Evolutionary conservation across 2,113 vertebrate genomes (phyloP).

Genomic region (Monopterus albus): DNA sequence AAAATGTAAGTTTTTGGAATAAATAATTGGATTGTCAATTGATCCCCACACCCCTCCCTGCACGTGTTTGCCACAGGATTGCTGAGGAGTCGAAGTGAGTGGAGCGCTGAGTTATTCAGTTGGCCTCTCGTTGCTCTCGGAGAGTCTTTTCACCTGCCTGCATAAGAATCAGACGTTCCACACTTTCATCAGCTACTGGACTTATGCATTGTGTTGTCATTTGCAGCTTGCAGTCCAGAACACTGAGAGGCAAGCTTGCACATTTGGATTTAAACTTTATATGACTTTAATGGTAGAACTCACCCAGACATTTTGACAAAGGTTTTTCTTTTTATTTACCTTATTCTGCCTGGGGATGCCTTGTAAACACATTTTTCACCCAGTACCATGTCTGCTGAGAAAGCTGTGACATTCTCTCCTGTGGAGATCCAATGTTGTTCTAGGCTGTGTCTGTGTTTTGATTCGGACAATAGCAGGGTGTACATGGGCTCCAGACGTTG

Average conservation of each 20-base stretch:
- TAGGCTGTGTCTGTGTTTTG: slow-evolving; percentile 81
- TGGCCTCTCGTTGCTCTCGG: slow-evolving; percentile 69
- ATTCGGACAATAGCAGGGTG: slow-evolving; percentile 77
- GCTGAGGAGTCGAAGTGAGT: slow-evolving; percentile 70
- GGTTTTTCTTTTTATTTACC: slow-evolving; percentile 21
- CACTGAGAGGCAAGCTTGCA: slow-evolving; percentile 50
- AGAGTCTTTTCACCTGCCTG: slow-evolving; percentile 68
- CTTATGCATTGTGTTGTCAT: slow-evolving; percentile 37
- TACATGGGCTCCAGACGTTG: slow-evolving; percentile 71
- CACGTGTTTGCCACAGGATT: slow-evolving; percentile 63
- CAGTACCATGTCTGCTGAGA: slow-evolving; percentile 62
- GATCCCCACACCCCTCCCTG: slow-evolving; percentile 39
- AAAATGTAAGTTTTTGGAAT: slow-evolving; percentile 47
- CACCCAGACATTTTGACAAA: slow-evolving; percentile 30
- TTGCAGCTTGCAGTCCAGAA: slow-evolving; percentile 49
- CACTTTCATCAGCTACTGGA: slow-evolving; percentile 38
- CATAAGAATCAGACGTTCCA: slow-evolving; percentile 47
- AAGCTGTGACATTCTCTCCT: slow-evolving; percentile 75
- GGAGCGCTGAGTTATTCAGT: slow-evolving; percentile 77
- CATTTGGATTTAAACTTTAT: slow-evolving; percentile 35
- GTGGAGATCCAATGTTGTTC: slow-evolving; percentile 74
- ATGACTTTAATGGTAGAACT: slow-evolving; percentile 19
- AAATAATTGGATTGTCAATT: slow-evolving; percentile 44
- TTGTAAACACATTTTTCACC: slow-evolving; percentile 60
- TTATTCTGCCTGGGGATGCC: slow-evolving; percentile 50